phyloP scores from a whole-genome alignment of 2,888 invertebrate genomes.

The Amphimallon solstitiale region DNA sequence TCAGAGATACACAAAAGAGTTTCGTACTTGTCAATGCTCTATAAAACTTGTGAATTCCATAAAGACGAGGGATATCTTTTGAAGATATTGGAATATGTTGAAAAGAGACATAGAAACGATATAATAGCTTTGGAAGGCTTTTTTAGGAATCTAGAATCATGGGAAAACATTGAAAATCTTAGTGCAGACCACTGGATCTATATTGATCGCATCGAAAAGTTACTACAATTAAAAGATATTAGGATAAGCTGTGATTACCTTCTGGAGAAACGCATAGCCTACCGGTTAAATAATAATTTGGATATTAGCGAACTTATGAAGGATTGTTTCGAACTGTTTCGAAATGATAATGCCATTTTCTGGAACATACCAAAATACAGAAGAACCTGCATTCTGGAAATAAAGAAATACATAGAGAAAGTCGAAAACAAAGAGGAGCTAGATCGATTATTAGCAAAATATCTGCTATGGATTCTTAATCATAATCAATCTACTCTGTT shows the following conservation, averaged over 20 bases:
- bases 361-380: background rate
- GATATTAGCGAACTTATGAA: conserved; percentile 11
- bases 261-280: conserved; percentile 3
- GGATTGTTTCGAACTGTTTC: background rate
- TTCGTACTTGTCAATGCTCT: background rate
- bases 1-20: conserved; percentile 15
- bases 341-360: background rate
- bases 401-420: no score
- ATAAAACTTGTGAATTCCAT: conserved; percentile 18
- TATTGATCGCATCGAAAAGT: conserved; percentile 10
- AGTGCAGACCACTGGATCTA: conserved; percentile 25
- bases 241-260: background rate
- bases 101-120: conserved; percentile 9
- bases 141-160: background rate
- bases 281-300: conserved; percentile 3
- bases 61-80: conserved; percentile 2
- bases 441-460: background rate
- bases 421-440: no score
- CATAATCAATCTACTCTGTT: background rate
- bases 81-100: conserved; percentile 12
- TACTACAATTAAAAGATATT: conserved; percentile 3
- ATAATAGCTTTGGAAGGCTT: background rate
- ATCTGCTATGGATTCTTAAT: no score
- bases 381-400: no score
- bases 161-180: conserved; percentile 5